These are phyloP conservation scores for Mirounga angustirostris DNA, from an alignment of 2,113 vertebrate species.

Conservation along the genomic window DNA sequence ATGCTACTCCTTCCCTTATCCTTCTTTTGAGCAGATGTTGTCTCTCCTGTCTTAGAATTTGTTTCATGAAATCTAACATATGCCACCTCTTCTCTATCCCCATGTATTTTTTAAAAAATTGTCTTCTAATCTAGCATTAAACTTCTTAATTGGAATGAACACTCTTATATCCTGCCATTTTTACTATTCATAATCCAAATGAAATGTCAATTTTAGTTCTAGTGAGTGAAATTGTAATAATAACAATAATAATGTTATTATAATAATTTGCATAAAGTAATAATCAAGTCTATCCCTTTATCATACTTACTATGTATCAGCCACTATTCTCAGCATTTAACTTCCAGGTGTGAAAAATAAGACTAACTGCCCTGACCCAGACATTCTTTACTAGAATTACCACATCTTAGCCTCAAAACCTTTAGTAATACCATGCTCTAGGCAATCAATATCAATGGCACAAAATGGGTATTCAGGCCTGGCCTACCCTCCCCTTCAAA, in stretches of 20 bases:
- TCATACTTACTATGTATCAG: neutral
- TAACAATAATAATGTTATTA: neutral
- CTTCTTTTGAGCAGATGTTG: neutral
- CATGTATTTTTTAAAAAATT: neutral
- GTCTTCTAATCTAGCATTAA: neutral
- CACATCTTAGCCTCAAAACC: neutral
- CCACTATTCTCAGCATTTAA: neutral
- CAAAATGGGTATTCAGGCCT: neutral
- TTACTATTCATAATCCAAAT: neutral
- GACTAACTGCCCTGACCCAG: neutral
- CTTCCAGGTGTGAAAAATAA: neutral
- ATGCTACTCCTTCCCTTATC: neutral
- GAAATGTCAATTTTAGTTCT: neutral
- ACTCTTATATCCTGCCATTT: neutral
- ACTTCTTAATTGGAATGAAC: neutral
- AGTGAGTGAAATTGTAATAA: neutral
- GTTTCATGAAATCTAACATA: neutral
- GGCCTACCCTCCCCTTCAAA: neutral
- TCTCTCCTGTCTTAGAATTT: neutral
- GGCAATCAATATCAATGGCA: fast-evolving
- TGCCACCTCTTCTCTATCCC: neutral
- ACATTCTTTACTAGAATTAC: neutral
- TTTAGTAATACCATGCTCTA: neutral
- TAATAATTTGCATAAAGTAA: neutral
- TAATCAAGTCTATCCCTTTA: neutral